Percentiles rank a stretch among this genome's conserved stretches.
These are phyloP conservation scores for Lasius fuliginosus DNA, from an alignment of 2,888 invertebrate species.

Conservation along the genomic window DNA sequence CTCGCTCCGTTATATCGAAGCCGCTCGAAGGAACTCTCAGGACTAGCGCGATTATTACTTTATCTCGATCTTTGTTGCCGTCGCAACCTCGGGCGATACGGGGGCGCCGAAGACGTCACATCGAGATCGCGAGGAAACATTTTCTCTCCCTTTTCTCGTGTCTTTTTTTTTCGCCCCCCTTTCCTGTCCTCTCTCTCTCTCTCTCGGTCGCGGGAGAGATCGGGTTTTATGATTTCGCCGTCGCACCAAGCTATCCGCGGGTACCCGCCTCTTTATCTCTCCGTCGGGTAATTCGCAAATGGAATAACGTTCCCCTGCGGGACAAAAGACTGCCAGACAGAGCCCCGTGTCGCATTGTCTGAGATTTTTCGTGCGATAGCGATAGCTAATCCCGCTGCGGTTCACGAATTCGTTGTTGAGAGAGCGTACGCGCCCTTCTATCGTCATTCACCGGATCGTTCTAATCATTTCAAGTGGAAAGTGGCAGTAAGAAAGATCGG, in stretches of 20 bases:
- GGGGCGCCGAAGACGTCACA: slow-evolving; percentile 26
- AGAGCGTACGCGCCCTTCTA: slow-evolving; percentile 18
- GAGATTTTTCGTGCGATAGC: slow-evolving; percentile 74
- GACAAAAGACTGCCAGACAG: slow-evolving; percentile 61
- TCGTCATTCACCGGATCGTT: slow-evolving; percentile 30
- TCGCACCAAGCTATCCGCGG: slow-evolving; percentile 42
- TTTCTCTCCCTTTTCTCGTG: slow-evolving; percentile 59
- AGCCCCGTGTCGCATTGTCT: slow-evolving; percentile 68
- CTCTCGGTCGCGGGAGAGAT: slow-evolving; percentile 25
- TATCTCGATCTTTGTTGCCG: slow-evolving; percentile 24
- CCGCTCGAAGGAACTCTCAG: background rate
- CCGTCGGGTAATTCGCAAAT: slow-evolving; percentile 66
- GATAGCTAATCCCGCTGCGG: slow-evolving; percentile 54
- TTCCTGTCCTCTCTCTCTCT: background rate
- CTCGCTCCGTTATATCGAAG: background rate
- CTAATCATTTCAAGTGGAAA: slow-evolving; percentile 20
- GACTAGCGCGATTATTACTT: slow-evolving; percentile 32
- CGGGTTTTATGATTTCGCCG: slow-evolving; percentile 43
- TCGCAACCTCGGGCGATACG: slow-evolving; percentile 32
- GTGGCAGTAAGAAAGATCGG: slow-evolving; percentile 55
- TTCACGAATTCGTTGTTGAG: slow-evolving; percentile 67
- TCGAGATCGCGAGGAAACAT: slow-evolving; percentile 40
- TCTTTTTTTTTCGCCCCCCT: slow-evolving; percentile 43
- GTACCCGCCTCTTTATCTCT: slow-evolving; percentile 62
- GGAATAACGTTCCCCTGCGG: slow-evolving; percentile 59